Evolutionary conservation across 2,113 vertebrate species (phyloP).

Genomic region (Pseudorasbora parva): DNA sequence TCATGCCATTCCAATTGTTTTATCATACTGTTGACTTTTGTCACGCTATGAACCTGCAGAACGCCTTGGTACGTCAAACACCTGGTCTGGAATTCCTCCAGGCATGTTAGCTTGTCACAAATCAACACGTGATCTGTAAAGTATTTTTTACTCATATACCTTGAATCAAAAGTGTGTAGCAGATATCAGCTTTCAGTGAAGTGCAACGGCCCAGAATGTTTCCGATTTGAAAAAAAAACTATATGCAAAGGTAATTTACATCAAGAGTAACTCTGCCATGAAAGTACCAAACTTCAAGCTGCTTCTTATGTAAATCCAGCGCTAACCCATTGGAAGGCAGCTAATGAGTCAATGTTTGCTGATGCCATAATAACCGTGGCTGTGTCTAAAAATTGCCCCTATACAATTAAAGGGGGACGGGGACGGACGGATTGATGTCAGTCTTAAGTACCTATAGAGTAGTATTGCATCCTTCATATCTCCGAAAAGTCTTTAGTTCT

Average conservation of each 20-base stretch:
- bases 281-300: background rate
- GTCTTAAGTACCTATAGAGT: too few relatives aligned
- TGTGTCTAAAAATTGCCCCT: too few relatives aligned
- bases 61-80: constrained; percentile 19
- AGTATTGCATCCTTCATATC: too few relatives aligned
- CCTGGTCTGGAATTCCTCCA: constrained; percentile 1
- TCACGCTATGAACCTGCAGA: background rate
- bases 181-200: background rate
- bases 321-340: too few relatives aligned
- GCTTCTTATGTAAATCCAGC: too few relatives aligned
- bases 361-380: too few relatives aligned
- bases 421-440: too few relatives aligned
- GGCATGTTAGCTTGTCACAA: background rate
- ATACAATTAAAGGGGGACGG: too few relatives aligned
- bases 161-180: background rate
- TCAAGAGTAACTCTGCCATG: background rate
- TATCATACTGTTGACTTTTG: constrained; percentile 19
- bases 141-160: constrained; percentile 26
- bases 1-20: constrained; percentile 9
- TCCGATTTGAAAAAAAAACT: constrained; percentile 7
- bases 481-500: too few relatives aligned
- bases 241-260: background rate
- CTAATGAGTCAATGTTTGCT: too few relatives aligned
- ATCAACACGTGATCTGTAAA: background rate
- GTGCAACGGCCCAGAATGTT: background rate